Percentiles rank a stretch among this genome's conserved stretches.
These are phyloP conservation scores for Nasua narica DNA, from an alignment of 2,797 vertebrate genomes.

Conservation along the genomic window DNA sequence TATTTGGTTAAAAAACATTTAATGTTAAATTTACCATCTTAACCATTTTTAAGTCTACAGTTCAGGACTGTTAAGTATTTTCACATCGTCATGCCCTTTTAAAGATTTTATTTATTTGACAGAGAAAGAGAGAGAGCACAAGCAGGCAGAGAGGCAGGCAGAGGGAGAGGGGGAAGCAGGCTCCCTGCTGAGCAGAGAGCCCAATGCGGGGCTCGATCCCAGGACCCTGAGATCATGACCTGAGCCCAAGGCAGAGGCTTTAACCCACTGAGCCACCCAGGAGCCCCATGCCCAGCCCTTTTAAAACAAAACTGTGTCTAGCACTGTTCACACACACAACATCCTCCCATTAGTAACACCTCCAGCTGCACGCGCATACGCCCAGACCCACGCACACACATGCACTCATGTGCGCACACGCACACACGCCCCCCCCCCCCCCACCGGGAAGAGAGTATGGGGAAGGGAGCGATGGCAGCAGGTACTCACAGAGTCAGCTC, in stretches of 20 bases:
- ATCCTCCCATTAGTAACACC: not conserved
- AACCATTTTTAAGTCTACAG: not conserved
- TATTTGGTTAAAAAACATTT: not conserved
- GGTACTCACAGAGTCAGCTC: not conserved
- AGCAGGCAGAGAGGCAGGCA: no score
- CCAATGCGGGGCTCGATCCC: no score
- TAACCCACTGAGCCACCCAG: no score
- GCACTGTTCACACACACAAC: not conserved
- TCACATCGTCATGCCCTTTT: no score
- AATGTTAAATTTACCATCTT: not conserved
- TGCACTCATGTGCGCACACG: rapidly evolving
- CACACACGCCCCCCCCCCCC: no score
- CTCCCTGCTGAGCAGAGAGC: no score
- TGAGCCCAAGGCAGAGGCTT: no score
- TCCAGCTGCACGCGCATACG: not conserved
- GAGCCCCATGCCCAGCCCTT: no score
- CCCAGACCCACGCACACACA: not conserved
- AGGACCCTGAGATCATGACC: no score
- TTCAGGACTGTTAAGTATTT: not conserved
- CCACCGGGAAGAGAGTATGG: not conserved
- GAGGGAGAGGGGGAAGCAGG: no score
- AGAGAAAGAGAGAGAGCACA: no score
- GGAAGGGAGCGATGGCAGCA: not conserved
- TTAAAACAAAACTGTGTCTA: not conserved
- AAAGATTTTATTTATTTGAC: no score